Base-by-base conservation (phyloP, 2,113 vertebrate species). In the Thalassarche chlororhynchos region DNA sequence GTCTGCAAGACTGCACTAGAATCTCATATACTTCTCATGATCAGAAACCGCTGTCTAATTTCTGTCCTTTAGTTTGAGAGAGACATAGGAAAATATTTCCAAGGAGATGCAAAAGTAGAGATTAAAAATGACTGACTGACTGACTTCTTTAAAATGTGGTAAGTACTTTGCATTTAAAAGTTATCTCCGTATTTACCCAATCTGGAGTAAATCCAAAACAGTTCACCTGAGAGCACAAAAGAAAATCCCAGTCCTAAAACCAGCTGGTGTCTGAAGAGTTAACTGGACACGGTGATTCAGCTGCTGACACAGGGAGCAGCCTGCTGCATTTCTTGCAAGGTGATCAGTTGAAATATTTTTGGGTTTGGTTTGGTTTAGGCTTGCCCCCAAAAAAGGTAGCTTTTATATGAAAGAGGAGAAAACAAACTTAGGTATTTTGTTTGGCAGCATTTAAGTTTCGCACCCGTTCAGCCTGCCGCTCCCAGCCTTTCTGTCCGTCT, bases 211-310 rank as follows among this genome's bases (percentile, higher is more conserved):
- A 77, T 66, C 25, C 70, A n/a, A 38, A 84, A 8, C 29, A 12
- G n/a, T 66, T 94, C 58, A 49, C 26, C 31, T 34, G 58, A 58
- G 54, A n/a, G 47, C 8, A 38, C n/a, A 42, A 54, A 77, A 84
- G 58, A 52, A 61, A 68, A 60, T 38, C 51, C 26, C 46, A 11
- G 62, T 36, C 12, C 23, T 81, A 70, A 87, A 87, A 10, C 9
- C 54, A 25, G 10, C 3, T 42, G 58, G 82, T 54, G 28, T 42
- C 8, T 29, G 75, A 93, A 85, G 94, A 91, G 95, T 97, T 97
- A 96, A 96, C 8, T 36, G 71, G 76, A 47, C 34, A 13, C 8
- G 1, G 49, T 58, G 71, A 66, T 94, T 89, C 54, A 55, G 29
- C 89, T 64, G 83, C 81, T 78, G 77, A 44, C 80, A 49, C 26